A percentile compares a stretch with the other conserved stretches of the same genome.
Evolutionary conservation across 2,113 vertebrate species (phyloP).

Genomic region (Andinoacara biseriatus): DNA sequence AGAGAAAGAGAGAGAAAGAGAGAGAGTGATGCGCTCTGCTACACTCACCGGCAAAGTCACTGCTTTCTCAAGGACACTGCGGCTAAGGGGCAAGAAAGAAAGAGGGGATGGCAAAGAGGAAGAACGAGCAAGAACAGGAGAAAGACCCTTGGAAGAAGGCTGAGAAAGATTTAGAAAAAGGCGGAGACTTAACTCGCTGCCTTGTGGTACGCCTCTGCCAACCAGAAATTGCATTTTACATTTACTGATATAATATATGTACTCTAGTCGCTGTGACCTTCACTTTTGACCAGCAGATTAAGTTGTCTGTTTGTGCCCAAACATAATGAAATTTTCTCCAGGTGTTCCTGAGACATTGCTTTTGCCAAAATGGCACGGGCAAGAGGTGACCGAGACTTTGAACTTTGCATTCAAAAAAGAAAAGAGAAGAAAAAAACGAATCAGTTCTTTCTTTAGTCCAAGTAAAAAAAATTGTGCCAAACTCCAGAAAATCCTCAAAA

Average conservation of each 20-base stretch:
- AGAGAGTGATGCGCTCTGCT: constrained; percentile 61
- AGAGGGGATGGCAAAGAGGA: constrained; percentile 44
- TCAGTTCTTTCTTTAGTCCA: background rate
- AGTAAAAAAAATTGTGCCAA: background rate
- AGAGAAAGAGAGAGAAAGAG: constrained; percentile 31
- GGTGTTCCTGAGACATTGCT: background rate
- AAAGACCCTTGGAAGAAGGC: background rate
- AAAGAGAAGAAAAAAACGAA: background rate
- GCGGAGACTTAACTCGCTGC: background rate
- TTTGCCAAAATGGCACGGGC: background rate
- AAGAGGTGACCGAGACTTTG: background rate
- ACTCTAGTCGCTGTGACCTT: background rate
- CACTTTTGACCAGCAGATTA: background rate
- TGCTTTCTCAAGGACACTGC: constrained; percentile 81
- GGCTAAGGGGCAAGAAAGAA: constrained; percentile 59
- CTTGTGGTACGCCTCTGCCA: constrained; percentile 4
- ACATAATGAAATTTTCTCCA: background rate
- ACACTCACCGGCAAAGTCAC: constrained; percentile 73
- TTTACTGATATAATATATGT: background rate
- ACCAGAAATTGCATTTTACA: background rate
- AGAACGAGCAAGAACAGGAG: background rate
- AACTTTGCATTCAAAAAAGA: background rate
- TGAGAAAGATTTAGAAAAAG: background rate
- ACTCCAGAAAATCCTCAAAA: no score
- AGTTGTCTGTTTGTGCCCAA: background rate